A percentile compares a stretch with the other conserved stretches of the same genome.
Conservation (phyloP, 2,888 invertebrate genomes). For the Himalopsyche anomala region DNA sequence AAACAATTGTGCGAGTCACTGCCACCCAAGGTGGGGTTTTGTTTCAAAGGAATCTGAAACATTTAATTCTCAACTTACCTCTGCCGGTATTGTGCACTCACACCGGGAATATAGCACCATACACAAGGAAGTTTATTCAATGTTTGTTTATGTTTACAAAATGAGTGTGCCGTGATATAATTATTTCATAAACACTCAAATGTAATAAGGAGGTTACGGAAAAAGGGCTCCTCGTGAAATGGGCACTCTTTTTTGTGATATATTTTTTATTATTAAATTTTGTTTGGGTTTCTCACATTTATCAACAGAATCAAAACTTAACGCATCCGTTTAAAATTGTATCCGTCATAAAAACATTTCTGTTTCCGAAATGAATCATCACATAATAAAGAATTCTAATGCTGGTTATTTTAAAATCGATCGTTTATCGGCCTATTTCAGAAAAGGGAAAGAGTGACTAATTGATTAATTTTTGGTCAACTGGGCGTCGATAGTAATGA, state of each 20-base stretch:
- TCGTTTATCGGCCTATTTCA: too few relatives aligned
- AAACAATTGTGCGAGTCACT: background rate
- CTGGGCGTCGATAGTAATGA: too few relatives aligned
- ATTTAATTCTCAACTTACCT: slow-evolving; percentile 32
- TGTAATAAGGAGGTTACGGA: slow-evolving; percentile 52
- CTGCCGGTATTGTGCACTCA: background rate
- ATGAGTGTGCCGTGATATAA: slow-evolving; percentile 48
- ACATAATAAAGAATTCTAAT: too few relatives aligned
- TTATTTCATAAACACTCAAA: slow-evolving; percentile 64
- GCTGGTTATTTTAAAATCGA: too few relatives aligned
- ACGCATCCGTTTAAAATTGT: too few relatives aligned
- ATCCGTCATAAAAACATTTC: too few relatives aligned
- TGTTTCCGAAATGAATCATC: too few relatives aligned
- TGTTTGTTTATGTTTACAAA: slow-evolving; percentile 31
- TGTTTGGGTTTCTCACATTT: too few relatives aligned
- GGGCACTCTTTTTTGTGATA: background rate
- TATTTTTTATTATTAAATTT: too few relatives aligned
- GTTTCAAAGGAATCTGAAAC: slow-evolving; percentile 35
- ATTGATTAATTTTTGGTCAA: too few relatives aligned
- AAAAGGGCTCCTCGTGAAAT: slow-evolving; percentile 52
- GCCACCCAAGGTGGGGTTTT: background rate
- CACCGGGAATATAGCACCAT: background rate
- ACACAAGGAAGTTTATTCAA: background rate
- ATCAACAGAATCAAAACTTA: too few relatives aligned
- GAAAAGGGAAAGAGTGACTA: too few relatives aligned